Evolutionary conservation across 2,888 invertebrate genomes (phyloP).

Genomic region (Eupithecia dodoneata): DNA sequence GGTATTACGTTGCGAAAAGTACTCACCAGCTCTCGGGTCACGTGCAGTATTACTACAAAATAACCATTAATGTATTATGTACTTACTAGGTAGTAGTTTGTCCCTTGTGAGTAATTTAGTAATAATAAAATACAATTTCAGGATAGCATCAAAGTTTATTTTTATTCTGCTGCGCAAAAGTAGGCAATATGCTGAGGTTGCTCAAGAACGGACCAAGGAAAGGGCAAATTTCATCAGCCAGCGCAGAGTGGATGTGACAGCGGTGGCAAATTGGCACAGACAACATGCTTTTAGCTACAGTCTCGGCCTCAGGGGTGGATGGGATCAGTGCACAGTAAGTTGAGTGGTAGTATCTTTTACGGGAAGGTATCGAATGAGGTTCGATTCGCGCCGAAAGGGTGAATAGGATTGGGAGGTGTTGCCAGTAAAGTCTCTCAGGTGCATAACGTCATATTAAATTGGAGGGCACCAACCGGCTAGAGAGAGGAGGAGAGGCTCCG

Average conservation of each 20-base stretch:
- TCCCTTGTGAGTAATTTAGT: too few species aligned
- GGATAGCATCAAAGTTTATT: not conserved
- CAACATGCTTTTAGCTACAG: conserved; percentile 79
- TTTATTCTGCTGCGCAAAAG: not conserved
- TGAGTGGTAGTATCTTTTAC: conserved; percentile 29
- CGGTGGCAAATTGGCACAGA: conserved; percentile 73
- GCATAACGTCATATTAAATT: not conserved
- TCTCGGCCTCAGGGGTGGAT: conserved; percentile 47
- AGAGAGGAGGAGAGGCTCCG: not conserved
- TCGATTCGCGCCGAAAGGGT: not conserved
- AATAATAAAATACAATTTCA: too few species aligned
- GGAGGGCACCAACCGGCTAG: not conserved
- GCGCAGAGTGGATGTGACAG: conserved; percentile 65
- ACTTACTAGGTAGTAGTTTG: too few species aligned
- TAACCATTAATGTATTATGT: too few species aligned
- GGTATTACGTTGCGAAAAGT: too few species aligned
- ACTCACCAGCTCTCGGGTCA: too few species aligned
- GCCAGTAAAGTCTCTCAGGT: not conserved
- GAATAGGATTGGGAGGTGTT: not conserved
- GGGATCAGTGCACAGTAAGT: conserved; percentile 34
- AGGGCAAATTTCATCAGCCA: conserved; percentile 71
- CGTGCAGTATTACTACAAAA: too few species aligned
- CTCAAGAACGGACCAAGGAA: conserved; percentile 42
- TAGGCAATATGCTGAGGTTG: conserved; percentile 1
- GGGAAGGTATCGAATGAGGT: conserved; percentile 33